Conservation (phyloP, 2,113 vertebrate species). For the Coreoperca whiteheadi region DNA sequence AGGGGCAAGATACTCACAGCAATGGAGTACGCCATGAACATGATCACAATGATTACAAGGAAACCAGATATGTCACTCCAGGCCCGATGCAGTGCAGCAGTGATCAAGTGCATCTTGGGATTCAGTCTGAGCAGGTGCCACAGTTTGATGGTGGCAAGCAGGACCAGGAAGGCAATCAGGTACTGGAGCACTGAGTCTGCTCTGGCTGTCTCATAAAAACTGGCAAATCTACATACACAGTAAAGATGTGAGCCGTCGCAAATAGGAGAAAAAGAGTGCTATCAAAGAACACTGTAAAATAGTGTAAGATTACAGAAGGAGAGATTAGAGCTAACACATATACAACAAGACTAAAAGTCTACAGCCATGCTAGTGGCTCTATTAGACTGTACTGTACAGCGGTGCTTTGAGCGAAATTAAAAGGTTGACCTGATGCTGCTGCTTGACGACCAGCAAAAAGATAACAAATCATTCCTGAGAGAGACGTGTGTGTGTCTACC, state of each 20-base stretch:
- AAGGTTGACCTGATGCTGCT: no score
- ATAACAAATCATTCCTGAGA: no score
- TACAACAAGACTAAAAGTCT: neutral
- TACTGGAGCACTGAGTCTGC: slow-evolving; percentile 89
- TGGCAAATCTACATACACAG: slow-evolving; percentile 82
- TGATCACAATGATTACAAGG: slow-evolving; percentile 85
- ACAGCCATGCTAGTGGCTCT: neutral
- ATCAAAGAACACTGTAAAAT: neutral
- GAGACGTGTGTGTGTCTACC: no score
- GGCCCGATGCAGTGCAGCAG: slow-evolving; percentile 87
- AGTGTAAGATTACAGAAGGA: neutral
- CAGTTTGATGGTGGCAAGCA: slow-evolving; percentile 91
- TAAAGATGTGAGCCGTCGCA: neutral
- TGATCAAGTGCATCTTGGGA: slow-evolving; percentile 92
- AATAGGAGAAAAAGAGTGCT: neutral
- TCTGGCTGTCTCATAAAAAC: slow-evolving; percentile 89
- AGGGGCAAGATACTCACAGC: slow-evolving; percentile 82
- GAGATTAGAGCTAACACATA: neutral
- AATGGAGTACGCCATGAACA: slow-evolving; percentile 90
- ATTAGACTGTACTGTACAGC: neutral
- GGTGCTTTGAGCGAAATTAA: neutral
- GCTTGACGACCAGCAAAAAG: no score
- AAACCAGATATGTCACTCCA: slow-evolving; percentile 91
- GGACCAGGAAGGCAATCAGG: slow-evolving; percentile 91
- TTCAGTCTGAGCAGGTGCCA: slow-evolving; percentile 94